phyloP scores from a whole-genome alignment of 2,797 vertebrate genomes.

The Gephyroberyx darwinii region DNA sequence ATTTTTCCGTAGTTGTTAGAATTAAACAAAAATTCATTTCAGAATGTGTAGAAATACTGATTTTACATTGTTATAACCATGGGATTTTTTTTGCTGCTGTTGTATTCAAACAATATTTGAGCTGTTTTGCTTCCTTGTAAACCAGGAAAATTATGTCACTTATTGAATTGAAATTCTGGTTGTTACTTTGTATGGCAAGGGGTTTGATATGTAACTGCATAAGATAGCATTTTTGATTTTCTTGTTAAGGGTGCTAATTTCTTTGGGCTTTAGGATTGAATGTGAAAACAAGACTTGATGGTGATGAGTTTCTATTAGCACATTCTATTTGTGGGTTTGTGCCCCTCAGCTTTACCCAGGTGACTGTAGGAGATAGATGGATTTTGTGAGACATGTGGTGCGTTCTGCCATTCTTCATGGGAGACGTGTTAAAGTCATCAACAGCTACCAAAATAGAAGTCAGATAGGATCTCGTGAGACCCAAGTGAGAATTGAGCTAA shows the following conservation, averaged over 20 bases:
- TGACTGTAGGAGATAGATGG: constrained; percentile 47
- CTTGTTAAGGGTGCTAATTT: constrained; percentile 66
- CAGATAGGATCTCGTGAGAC: constrained; percentile 65
- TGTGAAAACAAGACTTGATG: constrained; percentile 59
- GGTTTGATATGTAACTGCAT: constrained; percentile 26
- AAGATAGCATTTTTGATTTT: constrained; percentile 51
- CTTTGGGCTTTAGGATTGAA: constrained; percentile 61
- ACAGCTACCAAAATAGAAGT: constrained; percentile 75
- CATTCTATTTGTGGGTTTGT: constrained; percentile 72
- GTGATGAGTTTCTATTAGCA: constrained; percentile 64
- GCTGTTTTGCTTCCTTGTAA: constrained; percentile 33
- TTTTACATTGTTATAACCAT: constrained; percentile 40
- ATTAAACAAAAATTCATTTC: constrained; percentile 24
- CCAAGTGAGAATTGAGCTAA: constrained; percentile 73
- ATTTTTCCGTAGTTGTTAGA: constrained; percentile 12
- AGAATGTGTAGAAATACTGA: constrained; percentile 39
- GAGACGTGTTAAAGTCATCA: constrained; percentile 71
- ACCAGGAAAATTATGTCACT: constrained; percentile 31
- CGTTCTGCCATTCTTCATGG: constrained; percentile 54
- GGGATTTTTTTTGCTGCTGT: constrained; percentile 40
- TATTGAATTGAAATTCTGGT: constrained; percentile 33
- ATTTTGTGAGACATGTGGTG: constrained; percentile 66
- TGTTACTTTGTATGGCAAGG: constrained; percentile 27
- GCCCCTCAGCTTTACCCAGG: constrained; percentile 65
- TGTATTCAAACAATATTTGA: constrained; percentile 22